A percentile compares a stretch with the other conserved stretches of the same genome.
Evolutionary conservation across 2,888 invertebrate species (phyloP).

Genomic region (Cephus spinipes): DNA sequence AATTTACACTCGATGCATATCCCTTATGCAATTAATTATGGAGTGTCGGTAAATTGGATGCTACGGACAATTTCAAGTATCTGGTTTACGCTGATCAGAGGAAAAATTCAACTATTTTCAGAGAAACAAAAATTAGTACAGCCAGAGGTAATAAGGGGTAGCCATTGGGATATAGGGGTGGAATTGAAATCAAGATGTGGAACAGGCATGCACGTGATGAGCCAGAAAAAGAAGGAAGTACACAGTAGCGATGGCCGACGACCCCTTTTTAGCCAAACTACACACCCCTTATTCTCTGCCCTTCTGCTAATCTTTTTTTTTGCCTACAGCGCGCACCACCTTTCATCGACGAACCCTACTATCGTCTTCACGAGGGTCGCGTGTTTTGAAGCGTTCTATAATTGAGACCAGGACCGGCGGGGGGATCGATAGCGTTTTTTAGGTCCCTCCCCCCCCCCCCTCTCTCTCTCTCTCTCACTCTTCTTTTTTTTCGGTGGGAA

Average conservation of each 20-base stretch:
- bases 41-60: background rate
- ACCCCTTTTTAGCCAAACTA: background rate
- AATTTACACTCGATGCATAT: background rate
- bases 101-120: background rate
- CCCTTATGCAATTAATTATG: background rate
- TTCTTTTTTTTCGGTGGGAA: background rate
- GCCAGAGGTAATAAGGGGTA: background rate
- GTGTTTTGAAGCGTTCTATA: constrained; percentile 60
- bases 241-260: constrained; percentile 10
- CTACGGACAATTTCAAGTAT: background rate
- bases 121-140: background rate
- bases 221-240: background rate
- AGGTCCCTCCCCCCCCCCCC: background rate
- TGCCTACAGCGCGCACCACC: constrained; percentile 20
- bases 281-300: background rate
- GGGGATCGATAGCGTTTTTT: constrained; percentile 53
- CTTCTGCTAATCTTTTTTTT: constrained; percentile 21
- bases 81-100: background rate
- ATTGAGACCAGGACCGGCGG: constrained; percentile 51
- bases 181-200: background rate
- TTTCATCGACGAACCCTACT: constrained; percentile 38
- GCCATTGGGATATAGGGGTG: background rate
- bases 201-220: background rate
- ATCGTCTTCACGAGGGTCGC: constrained; percentile 43
- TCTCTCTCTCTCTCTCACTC: too few relatives aligned